Conservation (phyloP, 1,140 invertebrate species). For the Brachionus angularis region DNA sequence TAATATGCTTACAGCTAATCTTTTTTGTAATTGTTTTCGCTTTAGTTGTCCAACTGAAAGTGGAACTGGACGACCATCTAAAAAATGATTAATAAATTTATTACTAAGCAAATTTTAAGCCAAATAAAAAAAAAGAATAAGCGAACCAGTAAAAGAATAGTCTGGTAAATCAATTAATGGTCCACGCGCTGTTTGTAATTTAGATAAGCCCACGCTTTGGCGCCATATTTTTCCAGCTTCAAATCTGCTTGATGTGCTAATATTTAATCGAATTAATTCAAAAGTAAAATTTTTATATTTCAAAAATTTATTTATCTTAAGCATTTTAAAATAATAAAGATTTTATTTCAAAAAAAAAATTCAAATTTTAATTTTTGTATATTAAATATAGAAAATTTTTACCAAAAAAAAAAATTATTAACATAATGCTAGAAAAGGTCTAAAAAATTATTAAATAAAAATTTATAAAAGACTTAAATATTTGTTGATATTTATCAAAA, state of each 20-base stretch:
- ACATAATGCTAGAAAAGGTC: too few species aligned
- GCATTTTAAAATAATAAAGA: too few species aligned
- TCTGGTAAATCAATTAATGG: constrained; percentile 40
- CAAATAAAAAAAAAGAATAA: background rate
- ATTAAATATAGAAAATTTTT: too few species aligned
- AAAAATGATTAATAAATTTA: background rate
- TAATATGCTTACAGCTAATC: constrained; percentile 16
- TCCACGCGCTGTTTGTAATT: constrained; percentile 36
- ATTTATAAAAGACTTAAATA: too few species aligned
- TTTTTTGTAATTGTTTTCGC: constrained; percentile 18
- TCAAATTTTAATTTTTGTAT: too few species aligned
- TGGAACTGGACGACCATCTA: constrained; percentile 36
- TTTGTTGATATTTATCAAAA: too few species aligned
- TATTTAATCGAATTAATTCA: too few species aligned
- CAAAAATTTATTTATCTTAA: too few species aligned
- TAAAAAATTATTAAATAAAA: too few species aligned
- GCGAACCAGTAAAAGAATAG: constrained; percentile 10
- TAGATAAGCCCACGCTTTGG: constrained; percentile 11
- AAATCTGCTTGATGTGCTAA: background rate
- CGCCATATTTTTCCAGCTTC: constrained; percentile 34
- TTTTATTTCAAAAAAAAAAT: too few species aligned
- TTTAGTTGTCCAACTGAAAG: constrained; percentile 39
- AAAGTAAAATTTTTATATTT: too few species aligned
- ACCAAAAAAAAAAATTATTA: too few species aligned
- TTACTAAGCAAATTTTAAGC: background rate